These are phyloP conservation scores for Malacoctenus gilli DNA, from an alignment of 2,797 vertebrate species.

Conservation along the genomic window DNA sequence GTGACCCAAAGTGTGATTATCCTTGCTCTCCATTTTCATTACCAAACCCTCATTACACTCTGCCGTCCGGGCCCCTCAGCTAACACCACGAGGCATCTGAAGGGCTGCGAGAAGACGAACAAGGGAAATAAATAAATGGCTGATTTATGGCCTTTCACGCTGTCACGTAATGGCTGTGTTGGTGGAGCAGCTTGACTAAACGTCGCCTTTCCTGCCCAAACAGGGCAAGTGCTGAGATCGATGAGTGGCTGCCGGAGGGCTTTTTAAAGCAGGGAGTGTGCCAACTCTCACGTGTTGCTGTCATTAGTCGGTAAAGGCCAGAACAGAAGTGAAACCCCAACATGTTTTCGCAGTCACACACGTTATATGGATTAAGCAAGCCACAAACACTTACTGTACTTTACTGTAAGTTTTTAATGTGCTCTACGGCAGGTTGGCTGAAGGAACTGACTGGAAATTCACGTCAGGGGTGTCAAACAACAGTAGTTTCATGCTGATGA, in stretches of 20 bases:
- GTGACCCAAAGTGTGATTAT: constrained; percentile 61
- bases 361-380: not conserved
- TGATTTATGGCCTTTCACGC: constrained; percentile 60
- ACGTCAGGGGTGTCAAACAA: too few species aligned
- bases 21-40: constrained; percentile 59
- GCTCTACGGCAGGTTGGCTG: too few species aligned
- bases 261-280: not conserved
- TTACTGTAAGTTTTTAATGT: not conserved
- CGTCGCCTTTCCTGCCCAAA: not conserved
- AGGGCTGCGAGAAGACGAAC: constrained; percentile 19
- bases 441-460: too few species aligned
- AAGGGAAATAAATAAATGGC: constrained; percentile 35
- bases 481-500: too few species aligned
- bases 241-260: not conserved
- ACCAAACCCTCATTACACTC: constrained; percentile 48
- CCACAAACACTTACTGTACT: not conserved
- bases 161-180: constrained; percentile 40
- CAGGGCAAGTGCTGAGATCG: constrained; percentile 7
- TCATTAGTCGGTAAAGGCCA: not conserved
- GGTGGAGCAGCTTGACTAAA: constrained; percentile 19
- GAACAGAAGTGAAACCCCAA: not conserved
- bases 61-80: constrained; percentile 14
- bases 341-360: too few species aligned
- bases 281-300: not conserved
- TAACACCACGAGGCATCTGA: constrained; percentile 20